A percentile compares a stretch with the other conserved stretches of the same genome.
Evolutionary conservation across 2,888 invertebrate species (phyloP).

Genomic region (Trichogramma dendrolimi): DNA sequence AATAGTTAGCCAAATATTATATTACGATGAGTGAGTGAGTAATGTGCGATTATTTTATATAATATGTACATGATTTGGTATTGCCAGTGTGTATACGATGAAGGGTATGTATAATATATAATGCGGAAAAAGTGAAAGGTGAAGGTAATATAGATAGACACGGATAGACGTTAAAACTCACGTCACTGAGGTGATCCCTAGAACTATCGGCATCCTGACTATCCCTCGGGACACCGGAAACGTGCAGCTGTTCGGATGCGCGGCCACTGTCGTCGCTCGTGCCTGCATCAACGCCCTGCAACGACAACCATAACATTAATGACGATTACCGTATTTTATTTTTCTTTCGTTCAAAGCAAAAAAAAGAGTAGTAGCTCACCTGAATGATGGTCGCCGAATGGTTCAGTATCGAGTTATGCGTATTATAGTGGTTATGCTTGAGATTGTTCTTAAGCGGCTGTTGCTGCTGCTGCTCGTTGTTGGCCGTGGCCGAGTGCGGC

Average conservation of each 20-base stretch:
- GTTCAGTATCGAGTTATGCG: slow-evolving; percentile 52
- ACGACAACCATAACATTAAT: slow-evolving; percentile 29
- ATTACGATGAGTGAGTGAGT: no score
- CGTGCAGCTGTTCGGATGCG: slow-evolving; percentile 75
- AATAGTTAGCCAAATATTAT: no score
- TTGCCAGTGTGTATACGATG: no score
- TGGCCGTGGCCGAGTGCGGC: slow-evolving; percentile 50
- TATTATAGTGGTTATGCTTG: slow-evolving; percentile 49
- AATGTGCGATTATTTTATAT: no score
- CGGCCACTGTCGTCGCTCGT: slow-evolving; percentile 81
- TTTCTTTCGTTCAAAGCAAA: slow-evolving; percentile 6
- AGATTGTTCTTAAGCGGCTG: slow-evolving; percentile 50
- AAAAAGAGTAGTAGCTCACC: slow-evolving; percentile 36
- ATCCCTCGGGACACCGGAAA: slow-evolving; percentile 57
- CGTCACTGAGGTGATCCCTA: slow-evolving; percentile 80
- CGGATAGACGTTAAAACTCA: slow-evolving; percentile 55
- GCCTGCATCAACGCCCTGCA: slow-evolving; percentile 75
- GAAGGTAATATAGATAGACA: background rate
- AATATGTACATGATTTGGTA: no score
- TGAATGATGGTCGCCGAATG: slow-evolving; percentile 49
- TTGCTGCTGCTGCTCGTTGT: slow-evolving; percentile 34
- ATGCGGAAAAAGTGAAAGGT: background rate
- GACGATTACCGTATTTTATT: background rate
- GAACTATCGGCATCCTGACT: slow-evolving; percentile 74
- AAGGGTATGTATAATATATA: background rate